Evolutionary conservation across 2,113 vertebrate species (phyloP).

Genomic region (Zosterops lateralis): DNA sequence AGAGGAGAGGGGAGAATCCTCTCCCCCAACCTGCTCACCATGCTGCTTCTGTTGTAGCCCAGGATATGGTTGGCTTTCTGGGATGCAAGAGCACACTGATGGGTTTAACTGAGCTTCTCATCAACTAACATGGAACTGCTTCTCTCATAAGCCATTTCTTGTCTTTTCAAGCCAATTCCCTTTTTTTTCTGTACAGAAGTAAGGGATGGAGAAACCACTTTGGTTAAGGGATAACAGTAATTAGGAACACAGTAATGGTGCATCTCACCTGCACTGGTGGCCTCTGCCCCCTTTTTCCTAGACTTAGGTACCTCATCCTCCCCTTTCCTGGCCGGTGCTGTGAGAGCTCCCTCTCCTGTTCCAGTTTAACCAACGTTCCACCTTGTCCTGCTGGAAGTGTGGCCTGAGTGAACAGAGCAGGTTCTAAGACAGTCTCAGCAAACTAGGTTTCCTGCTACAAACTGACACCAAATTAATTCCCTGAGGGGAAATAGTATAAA

Average conservation of each 20-base stretch:
- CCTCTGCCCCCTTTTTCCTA: background rate
- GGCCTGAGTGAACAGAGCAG: background rate
- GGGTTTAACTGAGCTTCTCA: background rate
- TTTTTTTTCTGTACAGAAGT: rapidly evolving
- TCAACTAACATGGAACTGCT: background rate
- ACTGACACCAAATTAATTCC: background rate
- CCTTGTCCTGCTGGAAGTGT: background rate
- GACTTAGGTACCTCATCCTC: background rate
- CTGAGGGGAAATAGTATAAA: background rate
- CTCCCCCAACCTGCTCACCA: background rate
- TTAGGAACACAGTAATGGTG: background rate
- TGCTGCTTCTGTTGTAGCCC: background rate
- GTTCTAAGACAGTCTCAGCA: background rate
- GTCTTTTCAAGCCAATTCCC: background rate
- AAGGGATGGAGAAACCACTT: background rate
- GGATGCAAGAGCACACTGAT: background rate
- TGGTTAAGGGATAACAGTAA: background rate
- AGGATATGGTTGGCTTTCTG: background rate
- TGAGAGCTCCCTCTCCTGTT: conserved; percentile 52
- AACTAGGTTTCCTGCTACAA: background rate
- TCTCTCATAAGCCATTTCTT: background rate
- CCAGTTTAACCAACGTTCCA: background rate
- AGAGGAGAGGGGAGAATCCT: background rate
- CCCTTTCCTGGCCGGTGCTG: background rate
- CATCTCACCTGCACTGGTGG: background rate